Percentiles rank a stretch among this genome's conserved stretches.
phyloP scores from a whole-genome alignment of 1,140 invertebrate species.

The Drosophila athabasca region DNA sequence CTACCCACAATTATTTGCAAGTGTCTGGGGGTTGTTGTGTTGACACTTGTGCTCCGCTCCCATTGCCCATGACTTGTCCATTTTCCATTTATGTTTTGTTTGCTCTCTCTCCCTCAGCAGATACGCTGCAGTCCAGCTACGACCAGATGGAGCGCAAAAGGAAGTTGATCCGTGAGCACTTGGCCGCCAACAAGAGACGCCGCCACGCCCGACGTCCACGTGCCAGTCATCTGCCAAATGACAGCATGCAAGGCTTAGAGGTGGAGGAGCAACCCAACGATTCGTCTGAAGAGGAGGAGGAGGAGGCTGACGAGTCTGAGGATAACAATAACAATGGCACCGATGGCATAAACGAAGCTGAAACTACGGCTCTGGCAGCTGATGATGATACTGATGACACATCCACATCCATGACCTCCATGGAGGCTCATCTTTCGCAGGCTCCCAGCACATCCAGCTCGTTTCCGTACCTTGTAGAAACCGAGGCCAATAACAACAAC shows the following conservation, averaged over 20 bases:
- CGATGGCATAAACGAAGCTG: neutral
- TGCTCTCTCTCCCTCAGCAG: slow-evolving; percentile 17
- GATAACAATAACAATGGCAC: slow-evolving; percentile 7
- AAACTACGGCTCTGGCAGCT: no score
- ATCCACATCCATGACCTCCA: slow-evolving; percentile 56
- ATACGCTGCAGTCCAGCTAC: slow-evolving; percentile 40
- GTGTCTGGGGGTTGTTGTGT: slow-evolving; percentile 37
- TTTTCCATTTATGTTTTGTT: slow-evolving; percentile 14
- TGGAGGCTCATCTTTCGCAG: slow-evolving; percentile 69
- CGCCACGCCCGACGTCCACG: slow-evolving; percentile 19
- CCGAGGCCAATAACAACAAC: slow-evolving; percentile 59
- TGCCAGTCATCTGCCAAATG: slow-evolving; percentile 24
- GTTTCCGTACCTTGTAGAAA: slow-evolving; percentile 22
- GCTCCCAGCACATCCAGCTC: slow-evolving; percentile 63
- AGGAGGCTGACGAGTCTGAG: slow-evolving; percentile 3
- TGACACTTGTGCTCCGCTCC: slow-evolving; percentile 2
- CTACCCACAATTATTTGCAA: slow-evolving; percentile 67
- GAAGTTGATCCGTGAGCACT: slow-evolving; percentile 29
- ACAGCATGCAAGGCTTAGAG: slow-evolving; percentile 35
- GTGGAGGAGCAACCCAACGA: slow-evolving; percentile 2
- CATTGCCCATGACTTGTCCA: slow-evolving; percentile 15
- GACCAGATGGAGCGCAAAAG: slow-evolving; percentile 48
- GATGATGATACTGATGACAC: slow-evolving; percentile 10
- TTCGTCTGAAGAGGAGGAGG: slow-evolving; percentile 9
- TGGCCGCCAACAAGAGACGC: slow-evolving; percentile 36